A percentile compares a stretch with the other conserved stretches of the same genome.
These are phyloP conservation scores for Seriola aureovittata DNA, from an alignment of 2,113 vertebrate genomes.

Conservation along the genomic window DNA sequence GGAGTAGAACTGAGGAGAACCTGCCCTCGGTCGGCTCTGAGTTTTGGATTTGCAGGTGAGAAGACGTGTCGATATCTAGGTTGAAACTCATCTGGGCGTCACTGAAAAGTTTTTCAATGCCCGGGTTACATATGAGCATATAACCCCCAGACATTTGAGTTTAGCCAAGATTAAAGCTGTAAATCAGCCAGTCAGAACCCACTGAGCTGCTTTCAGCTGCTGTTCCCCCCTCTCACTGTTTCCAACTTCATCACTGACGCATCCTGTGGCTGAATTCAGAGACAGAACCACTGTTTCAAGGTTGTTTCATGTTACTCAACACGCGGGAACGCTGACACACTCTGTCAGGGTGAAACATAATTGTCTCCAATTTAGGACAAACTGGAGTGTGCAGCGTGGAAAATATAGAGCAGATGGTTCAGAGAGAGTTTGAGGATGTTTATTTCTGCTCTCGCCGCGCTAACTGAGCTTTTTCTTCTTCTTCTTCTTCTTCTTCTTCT, in stretches of 20 bases:
- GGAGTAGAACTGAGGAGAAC: no score
- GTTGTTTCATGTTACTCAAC: background rate
- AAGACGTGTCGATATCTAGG: no score
- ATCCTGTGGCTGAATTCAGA: background rate
- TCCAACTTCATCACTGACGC: background rate
- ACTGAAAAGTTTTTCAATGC: no score
- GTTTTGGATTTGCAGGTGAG: no score
- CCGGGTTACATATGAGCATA: no score
- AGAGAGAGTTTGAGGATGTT: background rate
- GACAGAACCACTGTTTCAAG: background rate
- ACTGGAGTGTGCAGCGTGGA: background rate
- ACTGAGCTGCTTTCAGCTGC: background rate
- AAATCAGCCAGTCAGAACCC: background rate
- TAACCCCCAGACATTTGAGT: no score
- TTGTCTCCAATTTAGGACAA: background rate
- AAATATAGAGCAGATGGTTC: background rate
- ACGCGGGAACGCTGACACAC: background rate
- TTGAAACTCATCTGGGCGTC: no score
- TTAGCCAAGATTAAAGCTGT: no score
- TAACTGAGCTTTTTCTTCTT: no score
- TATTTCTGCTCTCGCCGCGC: no score
- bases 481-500: conserved; percentile 17
- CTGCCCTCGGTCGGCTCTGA: background rate
- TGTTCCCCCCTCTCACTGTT: no score
- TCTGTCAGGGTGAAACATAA: background rate